Conservation (phyloP, 2,113 vertebrate species). For the Brevimyrus niger region DNA sequence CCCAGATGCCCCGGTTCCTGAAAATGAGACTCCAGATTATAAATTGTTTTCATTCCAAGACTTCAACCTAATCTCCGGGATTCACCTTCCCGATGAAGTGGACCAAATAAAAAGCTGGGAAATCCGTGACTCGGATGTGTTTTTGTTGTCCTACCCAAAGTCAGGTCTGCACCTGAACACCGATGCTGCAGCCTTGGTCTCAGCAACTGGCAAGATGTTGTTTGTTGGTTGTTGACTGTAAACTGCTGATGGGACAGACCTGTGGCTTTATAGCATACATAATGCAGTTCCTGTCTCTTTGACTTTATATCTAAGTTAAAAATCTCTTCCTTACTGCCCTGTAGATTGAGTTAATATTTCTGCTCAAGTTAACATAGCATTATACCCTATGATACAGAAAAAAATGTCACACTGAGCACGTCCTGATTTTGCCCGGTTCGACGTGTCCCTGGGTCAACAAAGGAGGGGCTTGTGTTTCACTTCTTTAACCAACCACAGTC, state of each 20-base stretch:
- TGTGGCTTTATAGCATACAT: no score
- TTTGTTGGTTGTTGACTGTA: no score
- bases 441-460: neutral
- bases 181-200: neutral
- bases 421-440: neutral
- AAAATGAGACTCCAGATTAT: neutral
- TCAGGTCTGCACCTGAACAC: constrained; percentile 42
- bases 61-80: constrained; percentile 40
- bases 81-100: constrained; percentile 40
- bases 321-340: neutral
- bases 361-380: neutral
- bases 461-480: neutral
- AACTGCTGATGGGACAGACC: no score
- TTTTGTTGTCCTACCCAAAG: constrained; percentile 50
- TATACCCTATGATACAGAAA: neutral
- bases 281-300: neutral
- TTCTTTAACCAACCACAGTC: neutral
- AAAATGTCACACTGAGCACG: neutral
- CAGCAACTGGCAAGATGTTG: neutral
- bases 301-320: no score
- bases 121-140: constrained; percentile 44
- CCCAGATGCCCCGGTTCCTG: neutral
- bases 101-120: constrained; percentile 43
- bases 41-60: constrained; percentile 33
- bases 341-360: neutral